Evolutionary conservation across 2,113 vertebrate species (phyloP).

Genomic region (Malurus elegans): DNA sequence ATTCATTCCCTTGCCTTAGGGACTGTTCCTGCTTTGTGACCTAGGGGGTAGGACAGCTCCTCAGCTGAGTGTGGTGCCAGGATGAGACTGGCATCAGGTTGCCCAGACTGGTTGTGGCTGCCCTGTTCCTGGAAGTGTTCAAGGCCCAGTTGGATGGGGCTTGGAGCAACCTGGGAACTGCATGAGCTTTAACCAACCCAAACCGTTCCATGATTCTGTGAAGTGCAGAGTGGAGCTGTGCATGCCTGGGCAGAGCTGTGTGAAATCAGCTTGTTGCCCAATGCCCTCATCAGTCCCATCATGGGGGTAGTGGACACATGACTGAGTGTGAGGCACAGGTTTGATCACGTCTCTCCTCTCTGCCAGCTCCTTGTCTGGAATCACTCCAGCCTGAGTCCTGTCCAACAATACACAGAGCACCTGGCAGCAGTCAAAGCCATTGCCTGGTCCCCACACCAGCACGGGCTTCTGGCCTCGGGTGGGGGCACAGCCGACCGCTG

Average conservation of each 20-base stretch:
- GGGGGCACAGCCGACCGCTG: constrained; percentile 96
- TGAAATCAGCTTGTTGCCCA: not conserved
- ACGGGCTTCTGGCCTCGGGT: constrained; percentile 91
- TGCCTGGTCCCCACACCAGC: constrained; percentile 97
- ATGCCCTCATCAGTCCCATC: accelerated
- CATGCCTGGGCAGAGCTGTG: not conserved
- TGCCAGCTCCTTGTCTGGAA: constrained; percentile 96
- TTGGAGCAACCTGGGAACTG: not conserved
- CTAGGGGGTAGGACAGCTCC: not conserved
- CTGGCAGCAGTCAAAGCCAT: constrained; percentile 97
- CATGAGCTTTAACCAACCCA: not conserved
- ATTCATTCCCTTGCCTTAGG: not conserved
- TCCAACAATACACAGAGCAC: constrained; percentile 97
- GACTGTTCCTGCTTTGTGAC: not conserved
- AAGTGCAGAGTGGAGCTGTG: not conserved
- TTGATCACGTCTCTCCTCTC: not conserved
- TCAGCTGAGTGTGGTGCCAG: not conserved
- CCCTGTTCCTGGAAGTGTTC: not conserved
- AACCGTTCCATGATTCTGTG: not conserved
- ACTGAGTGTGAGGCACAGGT: not conserved
- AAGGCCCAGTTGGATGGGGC: not conserved
- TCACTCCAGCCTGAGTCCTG: constrained; percentile 91
- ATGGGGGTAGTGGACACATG: not conserved
- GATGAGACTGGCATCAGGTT: not conserved
- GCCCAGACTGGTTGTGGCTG: not conserved